Conservation (phyloP, 2,113 vertebrate genomes). For the Pelobates fuscus region DNA sequence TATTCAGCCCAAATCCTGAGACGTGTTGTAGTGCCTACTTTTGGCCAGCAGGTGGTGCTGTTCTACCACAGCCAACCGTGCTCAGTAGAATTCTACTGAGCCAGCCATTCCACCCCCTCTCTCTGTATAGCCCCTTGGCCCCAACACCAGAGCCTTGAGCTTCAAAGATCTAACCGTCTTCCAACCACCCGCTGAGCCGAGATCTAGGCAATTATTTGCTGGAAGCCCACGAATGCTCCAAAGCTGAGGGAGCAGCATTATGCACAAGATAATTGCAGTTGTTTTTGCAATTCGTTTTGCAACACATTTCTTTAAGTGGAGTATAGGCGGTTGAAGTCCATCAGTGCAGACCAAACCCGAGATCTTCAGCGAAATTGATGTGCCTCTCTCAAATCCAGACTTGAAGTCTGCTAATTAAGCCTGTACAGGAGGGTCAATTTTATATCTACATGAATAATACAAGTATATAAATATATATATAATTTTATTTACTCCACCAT, state of each 20-base stretch:
- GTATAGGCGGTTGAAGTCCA: background rate
- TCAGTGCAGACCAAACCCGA: background rate
- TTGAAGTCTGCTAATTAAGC: background rate
- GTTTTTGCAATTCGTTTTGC: background rate
- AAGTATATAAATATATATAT: too few relatives aligned
- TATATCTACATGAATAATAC: background rate
- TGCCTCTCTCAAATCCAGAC: background rate
- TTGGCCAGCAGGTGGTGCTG: constrained; percentile 66
- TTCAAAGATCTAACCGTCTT: constrained; percentile 28
- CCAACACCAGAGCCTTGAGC: constrained; percentile 26
- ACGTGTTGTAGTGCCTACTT: too few relatives aligned
- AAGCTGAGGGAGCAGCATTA: constrained; percentile 20
- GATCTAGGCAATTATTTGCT: constrained; percentile 47
- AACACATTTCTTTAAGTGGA: constrained; percentile 5
- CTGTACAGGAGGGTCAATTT: background rate
- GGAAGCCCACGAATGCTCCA: constrained; percentile 34
- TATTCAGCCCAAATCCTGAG: too few relatives aligned
- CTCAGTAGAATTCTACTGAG: constrained; percentile 1
- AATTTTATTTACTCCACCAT: too few relatives aligned
- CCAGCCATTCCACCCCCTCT: background rate
- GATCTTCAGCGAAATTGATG: background rate
- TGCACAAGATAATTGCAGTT: constrained; percentile 22
- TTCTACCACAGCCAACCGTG: constrained; percentile 37
- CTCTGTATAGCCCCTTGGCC: constrained; percentile 4
- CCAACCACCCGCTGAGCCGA: constrained; percentile 37